phyloP scores from a whole-genome alignment of 2,888 invertebrate species.

The Melolontha melolontha region DNA sequence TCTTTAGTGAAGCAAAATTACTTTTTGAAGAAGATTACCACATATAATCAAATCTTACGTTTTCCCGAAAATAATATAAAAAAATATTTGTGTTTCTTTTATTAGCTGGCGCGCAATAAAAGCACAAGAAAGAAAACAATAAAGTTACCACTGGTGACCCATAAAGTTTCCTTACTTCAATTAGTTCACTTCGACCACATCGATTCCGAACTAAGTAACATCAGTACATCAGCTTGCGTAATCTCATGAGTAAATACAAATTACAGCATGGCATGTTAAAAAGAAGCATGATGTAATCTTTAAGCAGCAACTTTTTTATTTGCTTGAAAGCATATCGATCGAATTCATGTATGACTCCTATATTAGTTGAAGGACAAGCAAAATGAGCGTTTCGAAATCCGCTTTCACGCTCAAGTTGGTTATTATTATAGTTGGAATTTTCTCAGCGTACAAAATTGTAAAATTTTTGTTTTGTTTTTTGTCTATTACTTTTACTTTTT shows the following conservation, averaged over 20 bases:
- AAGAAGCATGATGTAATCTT: slow-evolving; percentile 23
- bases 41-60: not conserved
- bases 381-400: slow-evolving; percentile 1
- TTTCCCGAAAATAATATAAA: slow-evolving; percentile 17
- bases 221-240: slow-evolving; percentile 22
- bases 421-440: too few species aligned
- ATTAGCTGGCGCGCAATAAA: slow-evolving; percentile 11
- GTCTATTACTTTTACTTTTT: too few species aligned
- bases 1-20: too few species aligned
- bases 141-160: slow-evolving; percentile 18
- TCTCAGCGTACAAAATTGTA: too few species aligned
- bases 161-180: slow-evolving; percentile 21
- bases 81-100: slow-evolving; percentile 15
- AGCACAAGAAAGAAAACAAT: slow-evolving; percentile 15
- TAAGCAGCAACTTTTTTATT: slow-evolving; percentile 21
- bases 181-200: slow-evolving; percentile 20
- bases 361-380: slow-evolving; percentile 19
- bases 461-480: not conserved
- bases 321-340: slow-evolving; percentile 31
- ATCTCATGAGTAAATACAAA: slow-evolving; percentile 29
- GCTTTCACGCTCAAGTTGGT: too few species aligned
- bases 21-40: too few species aligned
- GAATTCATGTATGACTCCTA: not conserved
- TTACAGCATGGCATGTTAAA: slow-evolving; percentile 30
- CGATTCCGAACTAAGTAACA: slow-evolving; percentile 19